Evolutionary conservation across 2,888 invertebrate genomes (phyloP).

Genomic region (Tenthredo mesomela): DNA sequence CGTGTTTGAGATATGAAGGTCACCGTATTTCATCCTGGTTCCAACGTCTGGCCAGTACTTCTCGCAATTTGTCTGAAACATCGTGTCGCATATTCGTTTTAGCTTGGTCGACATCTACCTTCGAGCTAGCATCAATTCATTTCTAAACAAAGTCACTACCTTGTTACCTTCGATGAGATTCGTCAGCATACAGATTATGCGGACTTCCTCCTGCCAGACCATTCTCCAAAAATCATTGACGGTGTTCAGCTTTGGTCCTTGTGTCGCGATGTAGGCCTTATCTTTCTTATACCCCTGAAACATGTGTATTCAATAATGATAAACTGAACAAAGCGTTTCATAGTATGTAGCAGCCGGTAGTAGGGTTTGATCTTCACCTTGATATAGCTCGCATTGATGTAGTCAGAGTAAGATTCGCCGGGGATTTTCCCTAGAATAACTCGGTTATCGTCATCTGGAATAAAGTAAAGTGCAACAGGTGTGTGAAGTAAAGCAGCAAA

Average conservation of each 20-base stretch:
- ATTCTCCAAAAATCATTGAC: conserved; percentile 78
- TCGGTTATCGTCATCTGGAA: conserved; percentile 17
- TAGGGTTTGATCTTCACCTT: conserved; percentile 70
- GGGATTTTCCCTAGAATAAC: neutral
- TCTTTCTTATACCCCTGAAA: conserved; percentile 65
- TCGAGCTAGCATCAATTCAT: too few relatives aligned
- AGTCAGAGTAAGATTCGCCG: conserved; percentile 78
- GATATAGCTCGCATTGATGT: conserved; percentile 69
- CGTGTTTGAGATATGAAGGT: too few relatives aligned
- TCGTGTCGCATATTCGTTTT: too few relatives aligned
- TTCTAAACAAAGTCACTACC: too few relatives aligned
- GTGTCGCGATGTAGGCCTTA: conserved; percentile 74
- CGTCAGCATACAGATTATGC: conserved; percentile 79
- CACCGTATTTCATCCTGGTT: too few relatives aligned
- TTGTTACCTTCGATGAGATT: conserved; percentile 63
- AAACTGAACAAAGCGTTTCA: conserved; percentile 37
- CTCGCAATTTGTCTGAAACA: too few relatives aligned
- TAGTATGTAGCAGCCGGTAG: too few relatives aligned
- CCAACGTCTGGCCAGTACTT: too few relatives aligned
- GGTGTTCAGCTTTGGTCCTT: conserved; percentile 75
- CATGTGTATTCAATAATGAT: too few relatives aligned
- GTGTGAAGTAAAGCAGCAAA: too few relatives aligned
- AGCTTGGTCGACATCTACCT: too few relatives aligned
- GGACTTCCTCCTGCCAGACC: conserved; percentile 79
- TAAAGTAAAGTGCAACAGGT: neutral